phyloP scores from a whole-genome alignment of 1,140 invertebrate species.

The Procambarus virginalis region DNA sequence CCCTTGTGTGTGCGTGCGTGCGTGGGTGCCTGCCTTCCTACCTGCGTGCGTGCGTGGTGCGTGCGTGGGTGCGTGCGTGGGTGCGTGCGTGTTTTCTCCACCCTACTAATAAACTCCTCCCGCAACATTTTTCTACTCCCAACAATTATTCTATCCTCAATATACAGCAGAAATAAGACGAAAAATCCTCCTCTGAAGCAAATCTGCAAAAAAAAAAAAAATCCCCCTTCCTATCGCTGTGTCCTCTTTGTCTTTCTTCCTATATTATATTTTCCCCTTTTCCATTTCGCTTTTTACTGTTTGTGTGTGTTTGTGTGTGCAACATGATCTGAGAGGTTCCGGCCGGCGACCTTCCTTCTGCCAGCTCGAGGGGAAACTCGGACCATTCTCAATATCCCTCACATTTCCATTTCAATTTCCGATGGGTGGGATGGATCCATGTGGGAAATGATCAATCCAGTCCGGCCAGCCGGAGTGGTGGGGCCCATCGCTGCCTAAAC shows the following conservation, averaged over 20 bases:
- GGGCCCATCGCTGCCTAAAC: slow-evolving; percentile 29
- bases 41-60: slow-evolving; percentile 27
- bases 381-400: slow-evolving; percentile 66
- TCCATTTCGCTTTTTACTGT: neutral
- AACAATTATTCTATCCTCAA: slow-evolving; percentile 31
- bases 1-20: slow-evolving; percentile 2
- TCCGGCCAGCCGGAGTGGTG: neutral
- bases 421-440: slow-evolving; percentile 55
- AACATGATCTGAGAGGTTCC: neutral
- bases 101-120: slow-evolving; percentile 15
- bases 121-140: slow-evolving; percentile 32
- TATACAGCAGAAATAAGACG: neutral
- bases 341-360: slow-evolving; percentile 7
- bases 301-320: neutral
- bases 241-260: neutral
- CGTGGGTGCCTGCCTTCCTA: no score
- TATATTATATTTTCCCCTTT: neutral
- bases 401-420: slow-evolving; percentile 67
- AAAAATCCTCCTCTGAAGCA: slow-evolving; percentile 12
- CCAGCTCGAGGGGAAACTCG: slow-evolving; percentile 41
- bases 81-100: slow-evolving; percentile 7
- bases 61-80: slow-evolving; percentile 21
- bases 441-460: slow-evolving; percentile 65
- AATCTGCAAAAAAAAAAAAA: neutral
- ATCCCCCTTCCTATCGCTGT: neutral